Evolutionary conservation across 2,888 invertebrate genomes (phyloP), one percentile per base, ranked within the genome.

Genomic region (Limenitis camilla): DNA sequence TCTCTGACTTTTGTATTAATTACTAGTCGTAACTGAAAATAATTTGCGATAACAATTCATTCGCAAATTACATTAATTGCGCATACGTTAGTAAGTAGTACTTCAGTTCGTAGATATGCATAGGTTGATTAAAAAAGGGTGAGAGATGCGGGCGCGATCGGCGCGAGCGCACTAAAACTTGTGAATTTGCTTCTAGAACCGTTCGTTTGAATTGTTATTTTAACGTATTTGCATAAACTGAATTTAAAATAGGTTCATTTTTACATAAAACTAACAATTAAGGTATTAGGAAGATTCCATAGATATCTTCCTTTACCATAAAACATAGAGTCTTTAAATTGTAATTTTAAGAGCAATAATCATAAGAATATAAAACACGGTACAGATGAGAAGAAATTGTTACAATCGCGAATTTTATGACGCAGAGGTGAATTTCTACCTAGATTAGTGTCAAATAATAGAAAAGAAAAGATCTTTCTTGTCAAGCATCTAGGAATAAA

Each of bases 71-170:
- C 49, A 54, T 57, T 54, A 54, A 57, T 54, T 49, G 49, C 43
- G 43, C 33, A 43, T 49, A 48, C 52, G 49, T 46, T 48, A 39
- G 48, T 53, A 39, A 45, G 42, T 48, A 42, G 48, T 53, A 39
- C 52, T 52, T 52, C 30, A 50, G 52, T 41, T 41, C 39, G 53
- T 56, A 56, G 58, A 52, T 60, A 58, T 61, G 61, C 58, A 57
- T 57, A 56, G 56, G 60, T 60, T 58, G 68, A 60, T 62, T 62
- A 63, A 61, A 65, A 64, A 68, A 69, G 76, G 79, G 80, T 66
- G 72, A 63, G 60, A 60, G 68, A 82, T 81, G 81, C 81, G 81
- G 81, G 81, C 64, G 30, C 66, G 65, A 58, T 66, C 59, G 71
- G 46, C 62, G 60, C 56, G 49, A 53, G 54, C 60, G 56, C 61